Evolutionary conservation across 1,140 invertebrate species (phyloP).

Genomic region (Drosophila sp.): DNA sequence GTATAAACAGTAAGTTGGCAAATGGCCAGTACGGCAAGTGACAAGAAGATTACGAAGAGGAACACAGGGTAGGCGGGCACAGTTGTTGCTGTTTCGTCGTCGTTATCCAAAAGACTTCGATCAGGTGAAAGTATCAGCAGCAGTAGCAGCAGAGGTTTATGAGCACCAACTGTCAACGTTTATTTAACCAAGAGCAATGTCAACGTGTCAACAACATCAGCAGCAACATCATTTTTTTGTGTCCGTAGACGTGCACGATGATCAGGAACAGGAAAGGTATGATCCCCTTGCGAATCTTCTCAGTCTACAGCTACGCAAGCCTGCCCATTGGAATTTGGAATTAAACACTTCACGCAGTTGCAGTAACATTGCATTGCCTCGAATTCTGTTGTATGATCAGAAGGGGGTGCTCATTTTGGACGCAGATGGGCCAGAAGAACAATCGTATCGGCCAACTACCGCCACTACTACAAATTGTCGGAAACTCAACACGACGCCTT

Average conservation of each 20-base stretch:
- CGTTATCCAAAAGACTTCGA: slow-evolving; percentile 31
- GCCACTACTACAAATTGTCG: too few species aligned
- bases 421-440: slow-evolving; percentile 62
- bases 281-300: slow-evolving; percentile 78
- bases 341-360: slow-evolving; percentile 86
- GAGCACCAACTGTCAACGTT: slow-evolving; percentile 4
- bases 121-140: slow-evolving; percentile 45
- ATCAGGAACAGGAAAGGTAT: slow-evolving; percentile 11
- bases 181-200: slow-evolving; percentile 58
- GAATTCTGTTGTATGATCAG: slow-evolving; percentile 85
- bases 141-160: neutral
- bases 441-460: slow-evolving; percentile 59
- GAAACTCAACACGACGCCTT: too few species aligned
- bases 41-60: slow-evolving; percentile 11
- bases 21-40: slow-evolving; percentile 36
- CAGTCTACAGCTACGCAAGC: slow-evolving; percentile 85
- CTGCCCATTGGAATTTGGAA: slow-evolving; percentile 86
- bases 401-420: slow-evolving; percentile 85
- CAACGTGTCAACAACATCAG: slow-evolving; percentile 35
- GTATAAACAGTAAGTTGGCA: slow-evolving; percentile 71
- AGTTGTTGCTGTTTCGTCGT: slow-evolving; percentile 1
- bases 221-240: slow-evolving; percentile 1
- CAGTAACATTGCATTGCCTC: slow-evolving; percentile 85
- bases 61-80: neutral
- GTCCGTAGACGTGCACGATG: slow-evolving; percentile 4